These are phyloP conservation scores for Rhynchonycteris naso DNA, from an alignment of 2,797 vertebrate genomes.

Conservation along the genomic window DNA sequence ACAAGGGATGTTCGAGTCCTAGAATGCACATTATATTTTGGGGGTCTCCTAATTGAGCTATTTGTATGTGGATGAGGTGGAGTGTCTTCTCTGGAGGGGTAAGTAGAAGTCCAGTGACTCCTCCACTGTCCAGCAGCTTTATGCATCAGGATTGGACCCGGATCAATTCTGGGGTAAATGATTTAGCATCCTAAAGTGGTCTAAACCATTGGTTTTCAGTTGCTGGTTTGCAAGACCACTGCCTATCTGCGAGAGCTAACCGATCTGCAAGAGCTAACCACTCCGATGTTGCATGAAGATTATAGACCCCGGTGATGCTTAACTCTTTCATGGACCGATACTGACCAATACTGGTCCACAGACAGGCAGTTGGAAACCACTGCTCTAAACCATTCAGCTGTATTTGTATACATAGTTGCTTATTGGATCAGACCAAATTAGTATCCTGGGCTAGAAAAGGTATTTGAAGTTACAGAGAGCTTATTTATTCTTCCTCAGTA, in stretches of 20 bases:
- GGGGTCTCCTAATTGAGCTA: background rate
- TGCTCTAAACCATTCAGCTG: background rate
- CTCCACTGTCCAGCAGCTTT: background rate
- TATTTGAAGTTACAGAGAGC: conserved; percentile 1
- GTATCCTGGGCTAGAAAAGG: background rate
- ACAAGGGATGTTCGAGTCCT: background rate
- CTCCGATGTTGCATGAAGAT: too few relatives aligned
- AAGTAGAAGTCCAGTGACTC: background rate
- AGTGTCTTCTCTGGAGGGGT: background rate
- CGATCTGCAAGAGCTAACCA: too few relatives aligned
- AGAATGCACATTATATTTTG: background rate
- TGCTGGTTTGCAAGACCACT: too few relatives aligned
- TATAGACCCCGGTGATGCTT: too few relatives aligned
- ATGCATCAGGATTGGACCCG: background rate
- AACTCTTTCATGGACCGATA: too few relatives aligned
- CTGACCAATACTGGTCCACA: too few relatives aligned
- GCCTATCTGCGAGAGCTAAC: too few relatives aligned
- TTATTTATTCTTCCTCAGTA: conserved; percentile 24
- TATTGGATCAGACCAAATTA: background rate
- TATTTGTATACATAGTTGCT: background rate
- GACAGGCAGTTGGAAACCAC: too few relatives aligned
- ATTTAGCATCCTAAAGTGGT: conserved; percentile 15
- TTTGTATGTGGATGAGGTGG: background rate
- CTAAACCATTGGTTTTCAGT: background rate
- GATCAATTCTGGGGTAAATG: background rate